These are phyloP conservation scores for Sitta europaea DNA, from an alignment of 2,113 vertebrate species.

Conservation along the genomic window DNA sequence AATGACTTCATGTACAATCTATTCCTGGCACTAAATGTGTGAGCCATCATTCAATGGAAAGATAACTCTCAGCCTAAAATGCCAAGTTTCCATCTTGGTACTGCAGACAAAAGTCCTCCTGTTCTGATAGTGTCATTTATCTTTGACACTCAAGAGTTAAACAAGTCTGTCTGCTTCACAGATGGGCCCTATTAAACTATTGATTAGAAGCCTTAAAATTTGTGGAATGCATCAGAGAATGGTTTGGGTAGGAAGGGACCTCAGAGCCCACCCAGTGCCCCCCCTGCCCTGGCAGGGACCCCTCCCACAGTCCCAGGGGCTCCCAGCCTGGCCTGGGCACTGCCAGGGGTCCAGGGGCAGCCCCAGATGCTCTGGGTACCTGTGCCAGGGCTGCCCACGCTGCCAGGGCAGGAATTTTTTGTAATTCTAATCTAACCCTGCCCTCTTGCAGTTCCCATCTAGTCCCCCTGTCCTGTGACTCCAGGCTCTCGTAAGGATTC, in stretches of 20 bases:
- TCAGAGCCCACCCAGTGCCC: background rate
- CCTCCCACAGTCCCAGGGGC: background rate
- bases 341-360: background rate
- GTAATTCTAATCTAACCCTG: background rate
- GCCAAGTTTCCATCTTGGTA: background rate
- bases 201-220: background rate
- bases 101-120: background rate
- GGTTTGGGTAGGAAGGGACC: background rate
- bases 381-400: background rate
- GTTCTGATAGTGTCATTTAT: background rate
- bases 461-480: background rate
- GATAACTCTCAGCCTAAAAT: background rate
- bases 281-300: background rate
- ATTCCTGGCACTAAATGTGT: background rate
- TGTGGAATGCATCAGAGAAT: background rate
- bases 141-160: background rate
- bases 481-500: background rate
- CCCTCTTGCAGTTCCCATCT: too few relatives aligned
- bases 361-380: background rate
- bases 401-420: accelerated
- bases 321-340: background rate
- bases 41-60: background rate
- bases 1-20: background rate
- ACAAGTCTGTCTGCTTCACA: background rate
- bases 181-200: background rate